Base-by-base conservation (phyloP, 2,113 vertebrate genomes). In the Otus sunia region DNA sequence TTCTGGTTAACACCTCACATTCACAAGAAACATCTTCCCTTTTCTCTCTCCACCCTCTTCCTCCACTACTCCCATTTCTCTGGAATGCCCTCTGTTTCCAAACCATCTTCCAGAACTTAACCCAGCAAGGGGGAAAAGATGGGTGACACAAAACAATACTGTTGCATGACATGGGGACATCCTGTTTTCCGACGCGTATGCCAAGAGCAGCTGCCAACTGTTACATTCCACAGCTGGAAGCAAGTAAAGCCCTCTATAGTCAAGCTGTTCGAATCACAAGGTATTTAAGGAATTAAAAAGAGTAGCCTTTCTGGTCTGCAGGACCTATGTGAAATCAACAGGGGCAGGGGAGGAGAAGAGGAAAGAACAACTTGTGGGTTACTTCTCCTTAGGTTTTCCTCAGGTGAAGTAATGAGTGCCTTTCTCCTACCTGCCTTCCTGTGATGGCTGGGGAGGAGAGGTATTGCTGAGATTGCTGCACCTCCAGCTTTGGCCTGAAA, bases 141-240 rank as follows among this genome's bases (percentile, higher is more conserved):
- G 20, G 14, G 52, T 72, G 32, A 45, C 43, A 58, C 27, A 36
- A 64, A 88, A 83, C 9, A 69, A 72, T 49, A 32, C 32, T 69
- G 41, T 73, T 85, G 60, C 58, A 66, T 56, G 71, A 80, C 76
- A 53, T 66, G 45, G 60, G 41, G 84, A 91, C 49, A 74, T 82
- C 69, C 88, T 91, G 63, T 71, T 93, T 94, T 86, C 59, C 37
- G 76, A 26, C 1, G 3, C 1, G 3, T 55, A 20, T 93, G 69
- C 52, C 83, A 94, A 93, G 47, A 92, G 27, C 74, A 96, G 76
- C 83, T 95, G 96, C 80, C 74, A 97, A 67, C 67, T 83, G 59
- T 68, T 90, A 78, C 4, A 73, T 79, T 90, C 74, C 85, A 92
- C 94, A 96, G 76, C 89, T 96, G 95, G 82, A 94, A 94, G 43